A percentile compares a stretch with the other conserved stretches of the same genome.
Evolutionary conservation across 2,113 vertebrate species (phyloP).

Genomic region (Cynocephalus volans): DNA sequence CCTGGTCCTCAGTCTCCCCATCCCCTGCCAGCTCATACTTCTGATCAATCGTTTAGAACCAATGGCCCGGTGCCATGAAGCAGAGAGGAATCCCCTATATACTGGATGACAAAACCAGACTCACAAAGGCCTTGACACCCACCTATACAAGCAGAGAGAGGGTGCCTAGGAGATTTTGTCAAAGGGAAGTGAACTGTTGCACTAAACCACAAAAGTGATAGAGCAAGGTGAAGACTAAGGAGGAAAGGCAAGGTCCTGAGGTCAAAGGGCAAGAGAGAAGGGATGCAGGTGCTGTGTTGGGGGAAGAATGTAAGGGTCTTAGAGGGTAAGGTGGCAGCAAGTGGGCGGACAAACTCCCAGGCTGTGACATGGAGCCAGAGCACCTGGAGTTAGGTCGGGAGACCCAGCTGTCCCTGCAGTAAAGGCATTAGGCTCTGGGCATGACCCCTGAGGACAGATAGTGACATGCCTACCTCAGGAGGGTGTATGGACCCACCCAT

Average conservation of each 20-base stretch:
- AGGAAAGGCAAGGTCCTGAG: background rate
- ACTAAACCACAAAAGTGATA: background rate
- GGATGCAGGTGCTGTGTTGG: background rate
- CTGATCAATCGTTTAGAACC: background rate
- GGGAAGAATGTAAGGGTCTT: background rate
- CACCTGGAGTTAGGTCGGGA: background rate
- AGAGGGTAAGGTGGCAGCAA: too few species aligned
- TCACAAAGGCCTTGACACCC: background rate
- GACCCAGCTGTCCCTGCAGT: accelerated
- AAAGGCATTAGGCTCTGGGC: background rate
- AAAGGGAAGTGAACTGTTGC: background rate
- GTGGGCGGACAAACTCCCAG: background rate
- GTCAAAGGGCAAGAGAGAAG: background rate
- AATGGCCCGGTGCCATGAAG: background rate
- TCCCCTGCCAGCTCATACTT: background rate
- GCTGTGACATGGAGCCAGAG: too few species aligned
- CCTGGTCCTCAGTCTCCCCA: background rate
- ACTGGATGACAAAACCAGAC: background rate
- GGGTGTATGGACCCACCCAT: background rate
- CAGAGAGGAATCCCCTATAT: background rate
- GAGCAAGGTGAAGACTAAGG: background rate
- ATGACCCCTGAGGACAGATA: background rate
- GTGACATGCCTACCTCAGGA: background rate
- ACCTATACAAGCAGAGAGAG: background rate
- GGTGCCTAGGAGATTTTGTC: background rate